Evolutionary conservation across 2,797 vertebrate species (phyloP), one percentile per base, ranked within the genome.

Genomic region (Cetoscarus ocellatus): DNA sequence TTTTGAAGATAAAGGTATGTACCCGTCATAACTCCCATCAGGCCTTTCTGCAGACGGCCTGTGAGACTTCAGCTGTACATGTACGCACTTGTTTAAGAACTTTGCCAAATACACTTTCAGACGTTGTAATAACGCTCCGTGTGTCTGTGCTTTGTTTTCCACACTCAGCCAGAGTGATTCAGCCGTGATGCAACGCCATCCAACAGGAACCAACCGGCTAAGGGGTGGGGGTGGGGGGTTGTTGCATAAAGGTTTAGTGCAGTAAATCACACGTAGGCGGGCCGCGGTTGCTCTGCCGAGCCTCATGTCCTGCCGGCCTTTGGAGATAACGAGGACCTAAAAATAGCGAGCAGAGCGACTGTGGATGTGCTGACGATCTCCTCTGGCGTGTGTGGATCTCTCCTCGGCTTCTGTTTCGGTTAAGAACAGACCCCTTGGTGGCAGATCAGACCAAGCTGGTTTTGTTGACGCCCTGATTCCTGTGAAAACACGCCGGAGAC

Each of bases 21-120:
- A 61, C 73, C 59, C 38, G 27, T 59, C 71, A 38, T 58, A 34
- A 61, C 62, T 53, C 9, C 12, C 52, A 18, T 49, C 76, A 59
- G 64, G 53, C 50, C 15, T 73, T 57, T 77, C 77, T 75, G 43
- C 60, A 66, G 49, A 80, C 75, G 76, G 79, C 86, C 80, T 91
- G n/a, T n/a, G n/a, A n/a, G n/a, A n/a, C n/a, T n/a, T n/a, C n/a
- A n/a, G n/a, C n/a, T n/a, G n/a, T n/a, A 3, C 38, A 39, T 39
- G 38, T 10, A 39, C 7, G 38, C 38, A 39, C 96, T 97, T 97
- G 95, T 95, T 96, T 84, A 55, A 64, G 83, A 91, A 88, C 14
- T 93, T 95, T 95, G 96, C 96, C 96, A 97, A 98, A 98, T 97
- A 97, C 96, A 98, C 93, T 96, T 97, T 97, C 94, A 96, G 96